Evolutionary conservation across 64 coral and sea anemone species (phyloP), one percentile per base, ranked within the genome.

Genomic region (Hydrozoanthus tunicans): DNA sequence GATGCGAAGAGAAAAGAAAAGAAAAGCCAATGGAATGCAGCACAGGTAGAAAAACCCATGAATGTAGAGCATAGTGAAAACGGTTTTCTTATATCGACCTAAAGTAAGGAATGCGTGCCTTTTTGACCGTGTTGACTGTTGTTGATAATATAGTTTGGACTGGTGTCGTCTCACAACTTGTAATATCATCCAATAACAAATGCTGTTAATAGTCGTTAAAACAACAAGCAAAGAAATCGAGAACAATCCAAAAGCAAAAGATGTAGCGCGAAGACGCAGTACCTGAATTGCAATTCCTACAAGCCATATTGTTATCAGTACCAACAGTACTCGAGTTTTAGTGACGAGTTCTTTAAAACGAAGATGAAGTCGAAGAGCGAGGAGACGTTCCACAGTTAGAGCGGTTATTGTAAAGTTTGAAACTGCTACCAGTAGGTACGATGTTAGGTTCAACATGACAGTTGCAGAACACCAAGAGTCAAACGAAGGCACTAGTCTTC

Each of bases 131-230:
- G 53, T 55, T 52, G 56, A 2, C 20, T 52, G 43, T 17, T 17
- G 51, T 17, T 78, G 76, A 17, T 51, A 4, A 6, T 78, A 12
- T 56, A 78, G 53, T 51, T 78, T 32, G 53, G 76, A 1, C 53
- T 78, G 76, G 53, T 78, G 76, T 15, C 17, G 56, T 51, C 51
- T 56, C 51, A 78, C 76, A 53, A 78, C 56, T 51, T 78, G 76
- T 14, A 78, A 78, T 6, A 78, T 78, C 51, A 56, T 58, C 77
- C 77, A 78, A 51, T 78, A 78, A 54, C 51, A 78, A 51, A 11
- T 17, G 6, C 53, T 52, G 76, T 51, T 78, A 14, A 78, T 53
- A 78, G 4, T 6, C 76, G 51, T n/a, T 15, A 78, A 4, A 17
- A 57, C 43, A 7, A 56, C 15, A 11, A 5, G 51, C 53, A n/a